Conservation (phyloP, 2,888 invertebrate species). For the Syrista parreyssii region DNA sequence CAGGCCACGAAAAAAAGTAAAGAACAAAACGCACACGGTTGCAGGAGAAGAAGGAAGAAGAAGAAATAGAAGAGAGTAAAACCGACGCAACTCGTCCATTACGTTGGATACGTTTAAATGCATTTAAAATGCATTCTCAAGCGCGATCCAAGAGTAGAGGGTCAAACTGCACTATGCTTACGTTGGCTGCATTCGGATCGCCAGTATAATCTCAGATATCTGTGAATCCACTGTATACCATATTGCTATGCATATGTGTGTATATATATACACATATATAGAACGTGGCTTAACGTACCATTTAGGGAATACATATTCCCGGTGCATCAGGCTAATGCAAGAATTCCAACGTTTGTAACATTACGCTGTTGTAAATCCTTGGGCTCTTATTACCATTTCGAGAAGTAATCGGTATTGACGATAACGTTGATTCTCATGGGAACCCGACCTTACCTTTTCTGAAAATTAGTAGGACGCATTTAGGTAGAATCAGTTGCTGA, state of each 20-base stretch:
- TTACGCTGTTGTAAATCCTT: neutral
- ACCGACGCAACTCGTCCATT: neutral
- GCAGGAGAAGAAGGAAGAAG: neutral
- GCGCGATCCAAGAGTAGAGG: neutral
- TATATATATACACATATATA: neutral
- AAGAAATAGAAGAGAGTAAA: neutral
- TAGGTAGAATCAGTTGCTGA: neutral
- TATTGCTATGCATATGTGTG: neutral
- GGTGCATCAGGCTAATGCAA: neutral
- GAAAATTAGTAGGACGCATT: neutral
- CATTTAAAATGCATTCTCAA: neutral
- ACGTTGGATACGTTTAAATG: neutral
- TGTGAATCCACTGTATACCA: neutral
- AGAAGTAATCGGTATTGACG: neutral
- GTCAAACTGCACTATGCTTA: neutral
- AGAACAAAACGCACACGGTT: neutral
- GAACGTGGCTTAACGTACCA: neutral
- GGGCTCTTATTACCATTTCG: neutral
- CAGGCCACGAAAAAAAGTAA: no score
- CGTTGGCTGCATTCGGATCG: neutral
- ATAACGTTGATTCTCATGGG: neutral
- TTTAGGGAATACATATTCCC: neutral
- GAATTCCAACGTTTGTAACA: neutral
- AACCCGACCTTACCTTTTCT: neutral
- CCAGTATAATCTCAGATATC: neutral